Conservation (phyloP, 1,140 invertebrate species). For the Drosophila melanica region DNA sequence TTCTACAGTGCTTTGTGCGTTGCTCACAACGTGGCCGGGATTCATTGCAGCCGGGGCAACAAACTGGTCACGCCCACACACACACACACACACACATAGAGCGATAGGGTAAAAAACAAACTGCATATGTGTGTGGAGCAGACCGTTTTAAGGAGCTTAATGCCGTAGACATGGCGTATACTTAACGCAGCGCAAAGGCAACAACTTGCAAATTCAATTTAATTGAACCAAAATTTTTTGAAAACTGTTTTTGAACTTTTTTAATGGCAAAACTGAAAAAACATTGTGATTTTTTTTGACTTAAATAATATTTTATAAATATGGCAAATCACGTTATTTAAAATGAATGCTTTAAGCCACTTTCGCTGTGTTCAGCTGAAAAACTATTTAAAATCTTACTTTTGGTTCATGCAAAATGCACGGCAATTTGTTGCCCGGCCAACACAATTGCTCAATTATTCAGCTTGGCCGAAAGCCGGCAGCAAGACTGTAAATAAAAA, state of each 20-base stretch:
- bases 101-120: background rate
- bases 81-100: constrained; percentile 10
- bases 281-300: no score
- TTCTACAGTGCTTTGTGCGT: constrained; percentile 22
- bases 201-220: background rate
- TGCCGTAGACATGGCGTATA: constrained; percentile 25
- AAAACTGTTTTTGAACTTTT: no score
- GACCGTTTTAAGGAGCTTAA: constrained; percentile 22
- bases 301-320: no score
- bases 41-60: constrained; percentile 57
- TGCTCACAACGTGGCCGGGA: constrained; percentile 54
- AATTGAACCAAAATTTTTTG: no score
- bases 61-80: constrained; percentile 18
- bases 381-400: constrained; percentile 20
- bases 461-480: constrained; percentile 19
- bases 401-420: constrained; percentile 17
- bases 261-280: no score
- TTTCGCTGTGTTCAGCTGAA: background rate
- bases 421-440: constrained; percentile 14
- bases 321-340: no score
- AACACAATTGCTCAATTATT: constrained; percentile 69
- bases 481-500: constrained; percentile 65
- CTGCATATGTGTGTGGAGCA: constrained; percentile 25
- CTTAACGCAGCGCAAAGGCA: constrained; percentile 19
- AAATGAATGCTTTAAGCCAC: no score